Evolutionary conservation across 2,888 invertebrate genomes (phyloP).

Genomic region (Drosophila mettleri): DNA sequence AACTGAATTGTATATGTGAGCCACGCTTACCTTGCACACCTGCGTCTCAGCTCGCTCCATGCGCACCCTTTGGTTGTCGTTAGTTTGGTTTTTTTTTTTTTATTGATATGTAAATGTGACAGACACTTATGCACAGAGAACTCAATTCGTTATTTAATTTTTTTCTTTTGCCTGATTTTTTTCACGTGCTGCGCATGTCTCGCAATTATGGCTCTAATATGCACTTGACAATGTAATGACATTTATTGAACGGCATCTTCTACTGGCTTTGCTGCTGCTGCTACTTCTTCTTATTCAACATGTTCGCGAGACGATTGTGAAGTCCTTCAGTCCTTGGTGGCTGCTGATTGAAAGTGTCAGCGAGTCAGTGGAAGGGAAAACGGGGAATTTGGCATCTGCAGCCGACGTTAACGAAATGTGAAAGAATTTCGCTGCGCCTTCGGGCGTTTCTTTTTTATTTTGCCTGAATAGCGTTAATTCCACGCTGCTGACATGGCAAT

Average conservation of each 20-base stretch:
- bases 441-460: neutral
- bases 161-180: slow-evolving; percentile 6
- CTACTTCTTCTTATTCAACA: slow-evolving; percentile 11
- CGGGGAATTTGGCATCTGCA: slow-evolving; percentile 10
- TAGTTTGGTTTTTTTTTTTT: slow-evolving; percentile 46
- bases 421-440: slow-evolving; percentile 56
- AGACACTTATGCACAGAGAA: slow-evolving; percentile 45
- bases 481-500: slow-evolving; percentile 68
- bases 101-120: slow-evolving; percentile 58
- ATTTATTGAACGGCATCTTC: slow-evolving; percentile 68
- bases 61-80: slow-evolving; percentile 13
- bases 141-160: slow-evolving; percentile 24
- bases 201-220: slow-evolving; percentile 77
- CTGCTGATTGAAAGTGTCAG: slow-evolving; percentile 70
- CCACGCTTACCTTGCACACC: neutral
- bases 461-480: slow-evolving; percentile 67
- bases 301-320: slow-evolving; percentile 26
- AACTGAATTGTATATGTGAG: neutral
- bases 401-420: slow-evolving; percentile 58
- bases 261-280: slow-evolving; percentile 9
- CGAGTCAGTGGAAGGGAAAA: slow-evolving; percentile 9
- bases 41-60: neutral
- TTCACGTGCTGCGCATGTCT: slow-evolving; percentile 62
- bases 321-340: slow-evolving; percentile 14
- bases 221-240: slow-evolving; percentile 79